Base-by-base conservation (phyloP, 2,113 vertebrate genomes). In the Oxyura jamaicensis region DNA sequence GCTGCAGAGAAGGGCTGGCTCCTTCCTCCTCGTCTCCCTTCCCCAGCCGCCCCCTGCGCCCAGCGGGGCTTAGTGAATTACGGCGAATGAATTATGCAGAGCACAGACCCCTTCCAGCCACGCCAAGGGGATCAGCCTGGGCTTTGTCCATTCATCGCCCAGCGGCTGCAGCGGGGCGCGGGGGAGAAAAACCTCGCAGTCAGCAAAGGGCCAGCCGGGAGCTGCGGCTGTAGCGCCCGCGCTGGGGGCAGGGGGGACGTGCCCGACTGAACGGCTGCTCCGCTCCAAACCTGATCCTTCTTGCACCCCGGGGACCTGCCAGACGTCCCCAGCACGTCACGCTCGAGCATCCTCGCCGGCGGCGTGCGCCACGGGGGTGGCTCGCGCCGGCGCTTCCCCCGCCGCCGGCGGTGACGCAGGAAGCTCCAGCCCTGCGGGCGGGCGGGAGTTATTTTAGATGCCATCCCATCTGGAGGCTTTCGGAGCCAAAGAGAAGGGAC, bases 171-270 rank as follows among this genome's bases (percentile, higher is more conserved):
- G 77, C 71, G 73, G 83, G 52, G 39, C 39, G 17, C 39, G 33
- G 35, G 56, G 50, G 59, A 81, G 82, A 88, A 95, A 95, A 96
- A 89, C 26, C 58, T 58, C 14, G 0, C 59, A 13, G 94, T 96
- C 96, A 97, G 96, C 95, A 96, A 53, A 91, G 81, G 80, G 78
- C 75, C 69, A 41, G 28, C 25, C 4, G 7, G 77, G 60, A 63
- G 60, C 60, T 13, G 10, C 36, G 2, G 62, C 36, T 25, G 18
- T 5, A 29, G 53, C 6, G 16, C 53, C 14, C 53, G 31, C 15
- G 29, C 28, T 10, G 46, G 22, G 12, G 22, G 50, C 11, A 11
- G 26, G 53, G 53, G 15, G 16, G 28, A 11, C 16, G 2, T 10
- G 15, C 28, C 53, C 29, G 9, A 17, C 28, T 28, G 53, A 56